These are phyloP conservation scores for Philopedon plagiatum DNA, from an alignment of 2,888 invertebrate species.

Conservation along the genomic window DNA sequence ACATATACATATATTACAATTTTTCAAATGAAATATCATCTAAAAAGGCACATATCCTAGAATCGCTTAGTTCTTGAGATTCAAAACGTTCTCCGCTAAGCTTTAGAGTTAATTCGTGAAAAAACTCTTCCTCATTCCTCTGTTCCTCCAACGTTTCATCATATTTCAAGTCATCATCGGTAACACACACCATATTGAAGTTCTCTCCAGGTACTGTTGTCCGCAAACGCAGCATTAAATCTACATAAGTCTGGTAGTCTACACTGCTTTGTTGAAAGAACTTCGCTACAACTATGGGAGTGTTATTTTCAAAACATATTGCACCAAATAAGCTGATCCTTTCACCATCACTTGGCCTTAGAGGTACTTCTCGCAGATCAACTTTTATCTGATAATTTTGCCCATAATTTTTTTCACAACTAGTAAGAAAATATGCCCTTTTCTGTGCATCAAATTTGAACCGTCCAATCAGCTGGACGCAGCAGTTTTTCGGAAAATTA, in stretches of 20 bases:
- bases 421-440: neutral
- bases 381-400: slow-evolving; percentile 9
- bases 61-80: slow-evolving; percentile 2
- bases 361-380: neutral
- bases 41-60: slow-evolving; percentile 11
- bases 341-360: neutral
- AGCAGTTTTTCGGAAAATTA: slow-evolving; percentile 27
- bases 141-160: neutral
- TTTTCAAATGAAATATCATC: slow-evolving; percentile 33
- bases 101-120: neutral
- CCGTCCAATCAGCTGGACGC: slow-evolving; percentile 15
- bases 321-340: slow-evolving; percentile 10
- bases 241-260: slow-evolving; percentile 7
- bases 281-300: slow-evolving; percentile 15
- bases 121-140: neutral
- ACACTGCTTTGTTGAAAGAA: slow-evolving; percentile 14
- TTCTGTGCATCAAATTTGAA: neutral
- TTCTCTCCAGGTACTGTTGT: slow-evolving; percentile 23
- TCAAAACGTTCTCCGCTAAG: neutral
- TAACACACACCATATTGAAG: slow-evolving; percentile 22
- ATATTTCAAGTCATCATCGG: neutral
- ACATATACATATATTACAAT: neutral
- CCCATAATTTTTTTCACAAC: slow-evolving; percentile 10
- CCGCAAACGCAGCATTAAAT: slow-evolving; percentile 17
- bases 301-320: slow-evolving; percentile 13